Evolutionary conservation across 2,113 vertebrate genomes (phyloP).

Genomic region (Pseudorhombus dupliciocellatus): DNA sequence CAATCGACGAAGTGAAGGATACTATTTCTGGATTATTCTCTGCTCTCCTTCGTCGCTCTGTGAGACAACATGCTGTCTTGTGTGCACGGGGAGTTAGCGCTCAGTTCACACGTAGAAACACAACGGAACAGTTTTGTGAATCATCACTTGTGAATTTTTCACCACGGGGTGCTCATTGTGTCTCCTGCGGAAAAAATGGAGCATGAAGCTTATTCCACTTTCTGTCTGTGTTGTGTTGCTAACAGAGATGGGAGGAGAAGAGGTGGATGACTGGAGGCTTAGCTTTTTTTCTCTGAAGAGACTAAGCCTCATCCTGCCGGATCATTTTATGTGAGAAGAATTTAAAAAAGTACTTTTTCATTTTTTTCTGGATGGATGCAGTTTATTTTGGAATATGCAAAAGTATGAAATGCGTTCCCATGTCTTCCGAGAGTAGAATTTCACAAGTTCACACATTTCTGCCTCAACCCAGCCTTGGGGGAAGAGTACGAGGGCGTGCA

Average conservation of each 20-base stretch:
- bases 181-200: conserved; percentile 46
- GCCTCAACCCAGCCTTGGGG: conserved; percentile 5
- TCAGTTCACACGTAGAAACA: conserved; percentile 33
- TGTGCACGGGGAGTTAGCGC: conserved; percentile 16
- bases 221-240: conserved; percentile 38
- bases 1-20: not conserved
- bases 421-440: conserved; percentile 11
- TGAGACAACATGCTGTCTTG: conserved; percentile 28
- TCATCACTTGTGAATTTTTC: conserved; percentile 47
- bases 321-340: conserved; percentile 33
- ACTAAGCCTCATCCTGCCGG: conserved; percentile 50
- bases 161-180: conserved; percentile 54
- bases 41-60: conserved; percentile 4
- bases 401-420: not conserved
- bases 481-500: conserved; percentile 44
- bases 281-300: conserved; percentile 50
- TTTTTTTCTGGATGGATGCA: conserved; percentile 1
- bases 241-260: conserved; percentile 54
- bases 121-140: conserved; percentile 42
- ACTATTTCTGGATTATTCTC: not conserved
- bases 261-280: conserved; percentile 47
- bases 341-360: not conserved
- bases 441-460: conserved; percentile 36
- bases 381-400: conserved; percentile 12
- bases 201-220: conserved; percentile 55